Conservation (phyloP, 2,797 vertebrate genomes). For the Eurystomus glaucurus region DNA sequence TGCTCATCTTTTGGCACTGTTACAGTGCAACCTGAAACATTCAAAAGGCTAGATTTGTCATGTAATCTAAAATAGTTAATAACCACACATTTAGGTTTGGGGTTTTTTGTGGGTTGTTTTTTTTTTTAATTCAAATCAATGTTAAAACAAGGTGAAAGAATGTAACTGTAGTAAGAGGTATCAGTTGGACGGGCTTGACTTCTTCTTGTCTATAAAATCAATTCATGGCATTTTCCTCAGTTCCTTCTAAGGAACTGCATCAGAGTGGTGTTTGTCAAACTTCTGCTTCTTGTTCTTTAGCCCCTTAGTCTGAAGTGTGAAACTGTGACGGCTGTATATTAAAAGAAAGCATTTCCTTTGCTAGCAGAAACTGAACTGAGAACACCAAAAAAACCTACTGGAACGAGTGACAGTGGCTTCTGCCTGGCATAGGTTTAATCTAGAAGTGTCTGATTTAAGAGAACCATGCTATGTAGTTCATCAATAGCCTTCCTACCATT, state of each 20-base stretch:
- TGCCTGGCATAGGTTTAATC: neutral
- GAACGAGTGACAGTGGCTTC: neutral
- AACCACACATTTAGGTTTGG: rapidly evolving
- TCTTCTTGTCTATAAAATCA: neutral
- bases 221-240: neutral
- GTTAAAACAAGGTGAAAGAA: neutral
- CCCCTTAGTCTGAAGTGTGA: neutral
- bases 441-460: neutral
- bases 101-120: neutral
- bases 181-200: neutral
- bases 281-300: neutral
- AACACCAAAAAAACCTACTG: neutral
- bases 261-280: neutral
- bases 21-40: neutral
- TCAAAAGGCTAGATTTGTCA: neutral
- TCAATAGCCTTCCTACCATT: neutral
- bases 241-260: neutral
- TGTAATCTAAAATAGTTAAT: neutral
- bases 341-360: neutral
- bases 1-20: conserved; percentile 45
- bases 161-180: neutral
- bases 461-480: neutral
- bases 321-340: neutral
- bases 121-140: neutral
- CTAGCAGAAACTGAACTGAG: neutral